Conservation (phyloP, 2,797 vertebrate genomes). For the Choloepus didactylus region DNA sequence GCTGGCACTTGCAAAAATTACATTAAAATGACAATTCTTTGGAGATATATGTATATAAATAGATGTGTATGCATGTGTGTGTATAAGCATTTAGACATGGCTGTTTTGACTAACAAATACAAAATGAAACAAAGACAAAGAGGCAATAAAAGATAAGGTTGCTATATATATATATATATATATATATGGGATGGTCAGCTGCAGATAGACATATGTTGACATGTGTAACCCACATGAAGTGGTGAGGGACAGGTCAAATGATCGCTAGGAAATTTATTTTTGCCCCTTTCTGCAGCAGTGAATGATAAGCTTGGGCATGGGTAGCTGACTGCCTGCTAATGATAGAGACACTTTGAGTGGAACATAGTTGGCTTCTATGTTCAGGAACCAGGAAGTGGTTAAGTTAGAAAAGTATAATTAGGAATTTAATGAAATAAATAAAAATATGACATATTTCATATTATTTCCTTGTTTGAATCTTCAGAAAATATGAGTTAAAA, state of each 20-base stretch:
- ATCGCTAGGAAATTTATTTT: not conserved
- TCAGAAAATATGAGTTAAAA: not conserved
- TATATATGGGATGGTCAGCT: not conserved
- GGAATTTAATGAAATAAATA: not conserved
- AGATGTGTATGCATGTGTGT: not conserved
- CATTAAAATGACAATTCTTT: not conserved
- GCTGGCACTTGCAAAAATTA: not conserved
- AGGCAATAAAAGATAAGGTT: not conserved
- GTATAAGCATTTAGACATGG: not conserved
- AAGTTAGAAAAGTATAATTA: not conserved
- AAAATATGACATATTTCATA: not conserved
- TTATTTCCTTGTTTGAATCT: not conserved
- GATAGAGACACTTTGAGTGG: not conserved
- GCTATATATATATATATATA: no score
- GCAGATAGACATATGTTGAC: not conserved
- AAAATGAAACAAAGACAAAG: not conserved
- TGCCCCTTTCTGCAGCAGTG: not conserved
- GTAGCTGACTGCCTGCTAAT: not conserved
- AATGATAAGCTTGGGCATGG: not conserved
- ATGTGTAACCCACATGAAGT: not conserved
- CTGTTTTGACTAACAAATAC: not conserved
- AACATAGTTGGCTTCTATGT: not conserved
- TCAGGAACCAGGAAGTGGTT: not conserved
- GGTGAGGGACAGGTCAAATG: not conserved
- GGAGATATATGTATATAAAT: not conserved